phyloP scores from a whole-genome alignment of 1,140 invertebrate species.

The Cotesia typhae region DNA sequence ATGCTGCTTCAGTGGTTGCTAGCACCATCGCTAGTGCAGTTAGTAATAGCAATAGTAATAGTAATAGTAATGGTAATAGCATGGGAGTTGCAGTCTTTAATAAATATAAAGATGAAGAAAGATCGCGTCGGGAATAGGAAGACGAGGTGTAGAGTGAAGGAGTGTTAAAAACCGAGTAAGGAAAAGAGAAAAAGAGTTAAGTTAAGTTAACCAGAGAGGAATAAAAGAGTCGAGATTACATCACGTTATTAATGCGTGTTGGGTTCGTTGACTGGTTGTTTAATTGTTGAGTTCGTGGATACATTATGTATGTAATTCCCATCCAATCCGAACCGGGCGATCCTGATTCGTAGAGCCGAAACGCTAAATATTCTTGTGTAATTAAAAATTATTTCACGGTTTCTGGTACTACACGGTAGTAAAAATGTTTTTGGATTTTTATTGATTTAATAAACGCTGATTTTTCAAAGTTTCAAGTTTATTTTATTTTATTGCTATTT shows the following conservation, averaged over 20 bases:
- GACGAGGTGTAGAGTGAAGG: neutral
- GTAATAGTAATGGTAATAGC: too few relatives aligned
- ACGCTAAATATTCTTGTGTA: neutral
- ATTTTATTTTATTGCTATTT: neutral
- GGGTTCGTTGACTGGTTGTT: conserved; percentile 45
- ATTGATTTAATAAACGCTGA: too few relatives aligned
- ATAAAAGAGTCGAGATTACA: conserved; percentile 41
- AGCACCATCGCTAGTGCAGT: too few relatives aligned
- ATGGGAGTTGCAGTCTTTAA: too few relatives aligned
- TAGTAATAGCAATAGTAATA: too few relatives aligned
- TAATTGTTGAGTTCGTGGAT: too few relatives aligned
- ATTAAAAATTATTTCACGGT: too few relatives aligned
- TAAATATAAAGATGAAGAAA: neutral
- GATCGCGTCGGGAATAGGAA: neutral
- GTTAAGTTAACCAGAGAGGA: neutral
- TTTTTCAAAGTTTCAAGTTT: too few relatives aligned
- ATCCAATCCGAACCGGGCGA: conserved; percentile 37
- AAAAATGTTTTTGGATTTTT: too few relatives aligned
- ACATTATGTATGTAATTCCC: conserved; percentile 34
- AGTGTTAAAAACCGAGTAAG: neutral
- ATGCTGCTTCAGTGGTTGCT: too few relatives aligned
- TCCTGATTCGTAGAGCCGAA: conserved; percentile 31
- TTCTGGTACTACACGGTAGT: too few relatives aligned
- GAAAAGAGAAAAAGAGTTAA: neutral
- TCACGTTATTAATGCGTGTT: conserved; percentile 51